Evolutionary conservation across 2,113 vertebrate genomes (phyloP), one percentile per base, ranked within the genome.

Genomic region (Benitochromis conjunctus): DNA sequence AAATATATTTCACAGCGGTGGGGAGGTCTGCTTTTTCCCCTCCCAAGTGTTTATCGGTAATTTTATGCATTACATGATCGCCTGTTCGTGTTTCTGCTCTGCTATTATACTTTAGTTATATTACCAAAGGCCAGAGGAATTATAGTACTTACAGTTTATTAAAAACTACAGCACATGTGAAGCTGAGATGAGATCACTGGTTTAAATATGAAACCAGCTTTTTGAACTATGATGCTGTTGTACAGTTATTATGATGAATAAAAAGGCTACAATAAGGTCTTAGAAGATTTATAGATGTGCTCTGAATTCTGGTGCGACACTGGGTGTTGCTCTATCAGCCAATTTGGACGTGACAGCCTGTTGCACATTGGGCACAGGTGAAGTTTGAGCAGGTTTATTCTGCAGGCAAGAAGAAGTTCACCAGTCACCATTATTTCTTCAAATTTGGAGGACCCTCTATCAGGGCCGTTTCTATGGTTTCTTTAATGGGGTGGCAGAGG

Each of bases 31-130:
- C n/a, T 69, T 43, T 54, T 46, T 54, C 80, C 7, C 82, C 53
- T 55, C 77, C 77, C 69, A 82, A 71, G 78, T 71, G 86, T 88
- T 87, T 85, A 84, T 81, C 90, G 57, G 62, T 78, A 81, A 79
- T 89, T 86, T 86, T 62, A 55, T 48, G 60, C 29, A 18, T 71
- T 29, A 43, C 5, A 18, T 69, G 36, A 82, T 71, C n/a, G n/a
- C n/a, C 24, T 51, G 46, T 78, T 46, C 1, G 2, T 5, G 10
- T 64, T 64, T 79, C 48, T 29, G 41, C 24, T 74, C 24, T 0
- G 24, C 41, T 48, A 26, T 48, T 26, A 11, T 48, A 6, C 5
- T 74, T 24, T 29, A 48, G 66, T 74, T 29, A 29, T 48, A 74
- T 19, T 76, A 29, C 43, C 31, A 48, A 76, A 76, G 16, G 18